Percentiles rank a stretch among this genome's conserved stretches.
phyloP scores from a whole-genome alignment of 1,140 invertebrate species.

The Lordiphosa collinella region DNA sequence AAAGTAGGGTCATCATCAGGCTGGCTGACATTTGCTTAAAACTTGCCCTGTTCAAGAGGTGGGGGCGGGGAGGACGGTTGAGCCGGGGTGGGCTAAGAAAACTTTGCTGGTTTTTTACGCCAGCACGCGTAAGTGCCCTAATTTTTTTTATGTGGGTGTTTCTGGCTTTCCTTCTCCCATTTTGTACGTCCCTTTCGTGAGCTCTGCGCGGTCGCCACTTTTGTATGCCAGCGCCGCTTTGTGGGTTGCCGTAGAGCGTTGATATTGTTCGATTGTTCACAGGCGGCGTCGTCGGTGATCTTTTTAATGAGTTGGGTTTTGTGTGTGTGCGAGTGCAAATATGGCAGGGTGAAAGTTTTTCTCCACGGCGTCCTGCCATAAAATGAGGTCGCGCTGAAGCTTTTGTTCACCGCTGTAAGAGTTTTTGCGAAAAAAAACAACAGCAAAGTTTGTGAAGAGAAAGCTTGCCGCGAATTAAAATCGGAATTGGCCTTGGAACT shows the following conservation, averaged over 20 bases:
- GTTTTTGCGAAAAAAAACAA: conserved; percentile 1
- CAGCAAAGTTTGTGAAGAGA: conserved; percentile 4
- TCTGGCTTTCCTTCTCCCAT: conserved; percentile 2
- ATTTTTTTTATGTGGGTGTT: conserved; percentile 55
- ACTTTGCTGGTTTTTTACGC: conserved; percentile 67
- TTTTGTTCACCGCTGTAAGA: conserved; percentile 29
- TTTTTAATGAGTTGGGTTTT: conserved; percentile 75
- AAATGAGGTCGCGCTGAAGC: conserved; percentile 56
- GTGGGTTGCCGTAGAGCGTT: conserved; percentile 50
- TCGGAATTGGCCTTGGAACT: conserved; percentile 45
- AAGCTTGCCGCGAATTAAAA: conserved; percentile 33
- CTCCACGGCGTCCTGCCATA: conserved; percentile 43
- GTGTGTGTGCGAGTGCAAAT: conserved; percentile 7
- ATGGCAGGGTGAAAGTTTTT: conserved; percentile 60
- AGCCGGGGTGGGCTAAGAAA: conserved; percentile 30
- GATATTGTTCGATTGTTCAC: conserved; percentile 72
- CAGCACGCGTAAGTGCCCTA: conserved; percentile 72
- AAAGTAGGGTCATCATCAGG: conserved; percentile 72
- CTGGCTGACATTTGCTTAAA: conserved; percentile 69
- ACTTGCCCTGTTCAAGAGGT: conserved; percentile 42
- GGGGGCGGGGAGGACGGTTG: too few species aligned
- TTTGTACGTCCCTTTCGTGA: background rate
- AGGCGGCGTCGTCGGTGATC: conserved; percentile 51
- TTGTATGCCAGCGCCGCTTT: conserved; percentile 23
- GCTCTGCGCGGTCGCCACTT: conserved; percentile 14